These are phyloP conservation scores for Axis porcinus DNA, from an alignment of 2,113 vertebrate species.

Conservation along the genomic window DNA sequence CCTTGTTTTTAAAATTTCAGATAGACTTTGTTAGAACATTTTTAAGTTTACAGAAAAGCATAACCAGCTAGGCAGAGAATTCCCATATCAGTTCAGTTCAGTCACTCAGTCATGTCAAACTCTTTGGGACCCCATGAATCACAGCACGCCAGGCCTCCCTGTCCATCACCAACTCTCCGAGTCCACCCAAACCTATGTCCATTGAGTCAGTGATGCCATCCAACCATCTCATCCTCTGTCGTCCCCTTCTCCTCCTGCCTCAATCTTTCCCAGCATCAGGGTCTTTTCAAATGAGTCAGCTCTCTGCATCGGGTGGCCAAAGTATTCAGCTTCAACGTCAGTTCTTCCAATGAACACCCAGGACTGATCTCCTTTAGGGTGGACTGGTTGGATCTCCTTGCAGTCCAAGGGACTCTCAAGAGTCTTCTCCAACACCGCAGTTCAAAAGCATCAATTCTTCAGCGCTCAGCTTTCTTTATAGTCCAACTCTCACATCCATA, in stretches of 20 bases:
- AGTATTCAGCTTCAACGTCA: neutral
- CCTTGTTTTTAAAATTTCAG: neutral
- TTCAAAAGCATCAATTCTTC: neutral
- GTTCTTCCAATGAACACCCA: neutral
- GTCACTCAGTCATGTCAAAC: fast-evolving
- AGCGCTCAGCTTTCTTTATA: fast-evolving
- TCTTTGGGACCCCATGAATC: neutral
- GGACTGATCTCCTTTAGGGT: neutral
- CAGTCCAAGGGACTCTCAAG: neutral
- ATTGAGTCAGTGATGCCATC: neutral
- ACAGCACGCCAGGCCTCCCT: neutral
- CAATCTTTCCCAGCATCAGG: neutral
- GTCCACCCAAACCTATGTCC: neutral
- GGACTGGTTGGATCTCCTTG: neutral
- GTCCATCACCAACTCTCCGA: neutral
- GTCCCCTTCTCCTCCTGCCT: neutral
- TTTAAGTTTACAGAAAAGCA: neutral
- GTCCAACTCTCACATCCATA: neutral
- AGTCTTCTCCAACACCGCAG: neutral
- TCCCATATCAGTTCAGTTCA: neutral
- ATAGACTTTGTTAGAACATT: neutral
- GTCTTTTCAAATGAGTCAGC: neutral
- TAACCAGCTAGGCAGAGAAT: neutral
- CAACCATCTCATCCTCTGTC: neutral
- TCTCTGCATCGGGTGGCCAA: neutral